Conservation (phyloP, 1,140 invertebrate genomes). For the Pantala flavescens region DNA sequence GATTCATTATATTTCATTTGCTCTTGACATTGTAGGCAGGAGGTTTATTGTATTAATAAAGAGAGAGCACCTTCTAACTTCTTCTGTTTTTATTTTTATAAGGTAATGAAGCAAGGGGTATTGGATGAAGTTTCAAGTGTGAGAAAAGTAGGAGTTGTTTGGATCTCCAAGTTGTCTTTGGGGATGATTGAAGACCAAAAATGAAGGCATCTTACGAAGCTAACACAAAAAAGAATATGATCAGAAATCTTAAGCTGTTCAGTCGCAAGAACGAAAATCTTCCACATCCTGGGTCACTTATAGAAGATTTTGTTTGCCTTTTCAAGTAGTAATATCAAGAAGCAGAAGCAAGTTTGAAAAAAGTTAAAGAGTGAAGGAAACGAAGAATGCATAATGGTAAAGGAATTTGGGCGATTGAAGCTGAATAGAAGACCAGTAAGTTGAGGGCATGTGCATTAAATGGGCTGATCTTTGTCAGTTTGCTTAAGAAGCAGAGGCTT, state of each 20-base stretch:
- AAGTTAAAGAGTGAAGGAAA: not conserved
- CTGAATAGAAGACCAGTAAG: slow-evolving; percentile 1
- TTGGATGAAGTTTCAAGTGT: slow-evolving; percentile 21
- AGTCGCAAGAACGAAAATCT: slow-evolving; percentile 9
- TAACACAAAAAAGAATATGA: slow-evolving; percentile 19
- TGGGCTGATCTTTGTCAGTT: not conserved
- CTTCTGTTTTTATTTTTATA: slow-evolving; percentile 21
- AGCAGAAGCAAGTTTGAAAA: slow-evolving; percentile 1
- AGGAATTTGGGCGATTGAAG: not conserved
- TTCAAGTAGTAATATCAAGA: not conserved
- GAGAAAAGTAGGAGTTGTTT: slow-evolving; percentile 17
- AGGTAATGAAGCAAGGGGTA: slow-evolving; percentile 21
- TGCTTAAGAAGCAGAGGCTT: not conserved
- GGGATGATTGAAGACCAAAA: slow-evolving; percentile 18
- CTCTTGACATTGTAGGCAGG: slow-evolving; percentile 3
- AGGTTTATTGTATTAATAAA: slow-evolving; percentile 7
- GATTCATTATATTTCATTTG: not conserved
- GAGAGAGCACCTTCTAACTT: slow-evolving; percentile 18
- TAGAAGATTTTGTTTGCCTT: not conserved
- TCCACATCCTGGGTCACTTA: slow-evolving; percentile 3
- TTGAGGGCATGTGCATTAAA: not conserved
- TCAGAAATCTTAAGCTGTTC: slow-evolving; percentile 15
- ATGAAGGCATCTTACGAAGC: slow-evolving; percentile 18
- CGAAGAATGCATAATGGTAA: not conserved
- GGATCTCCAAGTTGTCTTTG: slow-evolving; percentile 18